A percentile compares a stretch with the other conserved stretches of the same genome.
Conservation (phyloP, 1,140 invertebrate genomes). For the Conopomorpha cramerella region DNA sequence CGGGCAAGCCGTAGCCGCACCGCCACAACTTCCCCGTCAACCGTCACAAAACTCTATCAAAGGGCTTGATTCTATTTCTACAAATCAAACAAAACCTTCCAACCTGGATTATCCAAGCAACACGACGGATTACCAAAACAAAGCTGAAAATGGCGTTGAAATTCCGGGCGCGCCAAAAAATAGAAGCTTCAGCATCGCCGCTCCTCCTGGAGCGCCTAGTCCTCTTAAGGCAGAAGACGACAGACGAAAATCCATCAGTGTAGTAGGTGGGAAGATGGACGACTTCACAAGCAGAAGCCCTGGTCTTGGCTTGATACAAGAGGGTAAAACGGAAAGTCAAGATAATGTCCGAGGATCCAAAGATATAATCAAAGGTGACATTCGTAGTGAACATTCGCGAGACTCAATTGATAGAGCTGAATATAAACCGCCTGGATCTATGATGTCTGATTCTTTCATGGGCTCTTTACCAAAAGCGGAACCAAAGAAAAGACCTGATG, state of each 20-base stretch:
- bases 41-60: constrained; percentile 42
- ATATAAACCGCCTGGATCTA: constrained; percentile 43
- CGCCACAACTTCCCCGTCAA: constrained; percentile 17
- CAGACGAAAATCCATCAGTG: constrained; percentile 45
- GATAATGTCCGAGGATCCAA: constrained; percentile 38
- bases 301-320: constrained; percentile 51
- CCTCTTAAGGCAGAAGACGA: constrained; percentile 50
- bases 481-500: constrained; percentile 35
- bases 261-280: constrained; percentile 37
- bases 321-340: constrained; percentile 34
- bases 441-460: constrained; percentile 57
- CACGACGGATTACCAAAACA: constrained; percentile 26
- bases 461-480: constrained; percentile 32
- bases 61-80: constrained; percentile 20
- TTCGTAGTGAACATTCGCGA: constrained; percentile 26
- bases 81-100: constrained; percentile 32
- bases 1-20: no score
- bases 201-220: constrained; percentile 43
- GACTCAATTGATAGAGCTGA: constrained; percentile 42
- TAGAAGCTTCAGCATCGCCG: constrained; percentile 56
- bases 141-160: constrained; percentile 30
- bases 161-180: constrained; percentile 35
- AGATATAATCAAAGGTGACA: constrained; percentile 42
- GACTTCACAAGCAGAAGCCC: constrained; percentile 33
- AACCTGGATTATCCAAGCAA: constrained; percentile 49